Conservation (phyloP, 2,797 vertebrate genomes). For the Micrastur ruficollis region DNA sequence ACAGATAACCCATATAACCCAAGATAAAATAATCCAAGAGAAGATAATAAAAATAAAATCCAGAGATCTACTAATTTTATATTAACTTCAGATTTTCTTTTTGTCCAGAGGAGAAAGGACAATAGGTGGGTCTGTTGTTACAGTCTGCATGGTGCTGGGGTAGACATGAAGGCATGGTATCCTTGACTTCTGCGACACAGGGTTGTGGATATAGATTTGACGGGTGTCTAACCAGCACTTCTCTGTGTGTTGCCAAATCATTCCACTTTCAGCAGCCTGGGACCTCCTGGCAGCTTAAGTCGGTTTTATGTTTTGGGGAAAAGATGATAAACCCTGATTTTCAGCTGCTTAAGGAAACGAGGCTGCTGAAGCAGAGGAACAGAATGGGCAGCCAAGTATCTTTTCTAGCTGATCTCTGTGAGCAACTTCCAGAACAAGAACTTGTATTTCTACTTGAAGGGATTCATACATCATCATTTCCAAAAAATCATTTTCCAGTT, state of each 20-base stretch:
- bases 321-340: not conserved
- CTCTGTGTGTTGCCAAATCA: not conserved
- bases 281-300: not conserved
- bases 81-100: not conserved
- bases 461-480: not conserved
- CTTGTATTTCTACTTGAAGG: not conserved
- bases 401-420: not conserved
- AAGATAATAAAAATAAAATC: not conserved
- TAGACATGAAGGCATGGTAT: accelerated
- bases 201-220: not conserved
- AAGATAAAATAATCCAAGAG: not conserved
- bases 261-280: not conserved
- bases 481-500: not conserved
- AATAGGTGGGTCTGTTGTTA: not conserved
- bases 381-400: not conserved
- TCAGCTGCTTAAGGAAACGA: not conserved
- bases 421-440: not conserved
- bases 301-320: not conserved
- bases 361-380: not conserved
- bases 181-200: not conserved
- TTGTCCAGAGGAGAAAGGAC: not conserved
- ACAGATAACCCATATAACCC: not conserved
- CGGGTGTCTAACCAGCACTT: not conserved
- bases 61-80: not conserved
- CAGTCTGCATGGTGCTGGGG: accelerated